phyloP scores from a whole-genome alignment of 2,888 invertebrate genomes.

The Drosophila colorata region DNA sequence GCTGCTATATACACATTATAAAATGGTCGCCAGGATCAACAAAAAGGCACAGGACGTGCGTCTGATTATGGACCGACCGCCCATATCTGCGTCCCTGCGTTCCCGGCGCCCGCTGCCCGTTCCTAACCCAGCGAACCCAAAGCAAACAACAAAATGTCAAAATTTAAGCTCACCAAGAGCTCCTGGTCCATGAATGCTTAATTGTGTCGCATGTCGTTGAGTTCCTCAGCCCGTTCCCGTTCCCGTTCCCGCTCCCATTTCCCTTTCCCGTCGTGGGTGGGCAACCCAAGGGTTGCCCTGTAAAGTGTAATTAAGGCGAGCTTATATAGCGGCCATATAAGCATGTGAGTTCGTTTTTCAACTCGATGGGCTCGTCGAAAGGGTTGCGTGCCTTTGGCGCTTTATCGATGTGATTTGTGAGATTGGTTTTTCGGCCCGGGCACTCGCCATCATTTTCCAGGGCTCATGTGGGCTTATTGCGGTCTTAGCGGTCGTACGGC shows the following conservation, averaged over 20 bases:
- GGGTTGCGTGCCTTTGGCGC: slow-evolving; percentile 75
- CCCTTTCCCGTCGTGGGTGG: slow-evolving; percentile 40
- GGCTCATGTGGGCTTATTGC: slow-evolving; percentile 79
- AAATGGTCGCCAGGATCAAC: slow-evolving; percentile 83
- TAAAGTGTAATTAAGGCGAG: slow-evolving; percentile 73
- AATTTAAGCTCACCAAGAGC: slow-evolving; percentile 73
- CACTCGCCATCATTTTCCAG: slow-evolving; percentile 51
- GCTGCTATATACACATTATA: slow-evolving; percentile 85
- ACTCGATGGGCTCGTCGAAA: slow-evolving; percentile 52
- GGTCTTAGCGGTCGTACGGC: slow-evolving; percentile 66
- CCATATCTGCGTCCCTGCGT: slow-evolving; percentile 13
- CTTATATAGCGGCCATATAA: slow-evolving; percentile 75
- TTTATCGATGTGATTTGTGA: slow-evolving; percentile 82
- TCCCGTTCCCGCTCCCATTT: too few relatives aligned
- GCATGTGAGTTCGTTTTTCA: slow-evolving; percentile 16
- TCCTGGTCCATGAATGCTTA: slow-evolving; percentile 78
- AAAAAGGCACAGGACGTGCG: slow-evolving; percentile 63
- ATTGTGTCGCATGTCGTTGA: slow-evolving; percentile 61
- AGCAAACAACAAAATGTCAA: slow-evolving; percentile 77
- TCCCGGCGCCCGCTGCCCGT: too few relatives aligned
- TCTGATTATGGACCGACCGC: slow-evolving; percentile 60
- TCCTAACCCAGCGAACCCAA: slow-evolving; percentile 44
- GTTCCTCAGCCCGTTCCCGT: background rate
- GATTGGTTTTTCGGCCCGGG: slow-evolving; percentile 70
- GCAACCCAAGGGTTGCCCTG: slow-evolving; percentile 53